Evolutionary conservation across 2,113 vertebrate genomes (phyloP), one percentile per base, ranked within the genome.

Genomic region (Mus spicilegus): DNA sequence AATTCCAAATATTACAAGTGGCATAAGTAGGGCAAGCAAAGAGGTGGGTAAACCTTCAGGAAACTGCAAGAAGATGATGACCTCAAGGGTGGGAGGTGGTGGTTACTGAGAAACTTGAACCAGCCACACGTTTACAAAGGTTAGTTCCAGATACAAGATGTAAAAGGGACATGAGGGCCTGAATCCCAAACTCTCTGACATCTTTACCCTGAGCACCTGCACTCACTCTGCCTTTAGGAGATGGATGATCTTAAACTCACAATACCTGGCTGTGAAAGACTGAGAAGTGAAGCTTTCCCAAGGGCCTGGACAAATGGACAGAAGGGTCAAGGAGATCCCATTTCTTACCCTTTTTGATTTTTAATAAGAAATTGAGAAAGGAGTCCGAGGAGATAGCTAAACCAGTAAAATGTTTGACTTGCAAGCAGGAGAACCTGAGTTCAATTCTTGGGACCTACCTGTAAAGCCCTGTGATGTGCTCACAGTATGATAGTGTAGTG

Each of bases 191-290:
- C 42, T 65, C 30, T 13, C 30, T 13, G 26, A 22, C 77, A 6
- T 17, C 9, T 51, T 63, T 30, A 24, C 42, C 9, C 42, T 1
- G 3, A 76, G n/a, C 42, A 16, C 54, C 16, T 54, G 10, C 1
- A 0, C 0, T 0, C 16, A 5, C 4, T 24, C 20, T 22, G 26
- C 49, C n/a, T 85, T 7, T 84, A 5, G 7, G 30, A 58, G 4
- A 14, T 5, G 26, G 26, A 49, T 19, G 13, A 22, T 75, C 26
- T 85, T 28, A 54, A 63, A 16, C 87, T 12, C 13, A 14, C 9
- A 1, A 39, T 6, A 6, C 33, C n/a, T 7, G 58, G 9, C 12
- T n/a, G 4, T 42, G 28, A 5, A 67, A 91, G 24, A 63, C 63
- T 63, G 7, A 20, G 36, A 17, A n/a, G 3, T 20, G n/a, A 61